Base-by-base conservation (phyloP, 2,113 vertebrate species). In the Cacatua alba region DNA sequence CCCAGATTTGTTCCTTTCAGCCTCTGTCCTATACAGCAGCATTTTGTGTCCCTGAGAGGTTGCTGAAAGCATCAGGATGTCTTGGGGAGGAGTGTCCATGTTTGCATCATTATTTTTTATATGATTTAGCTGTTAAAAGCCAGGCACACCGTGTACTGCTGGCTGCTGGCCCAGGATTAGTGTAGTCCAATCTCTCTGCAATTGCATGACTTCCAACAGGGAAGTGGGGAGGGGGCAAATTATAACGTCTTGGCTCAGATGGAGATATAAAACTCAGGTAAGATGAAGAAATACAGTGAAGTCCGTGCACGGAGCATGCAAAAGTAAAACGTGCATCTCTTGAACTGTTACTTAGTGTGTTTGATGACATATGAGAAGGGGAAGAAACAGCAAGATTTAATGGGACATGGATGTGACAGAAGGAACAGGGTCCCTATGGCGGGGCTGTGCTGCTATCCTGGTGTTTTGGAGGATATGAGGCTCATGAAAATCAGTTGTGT, bases 21-120 rank as follows among this genome's bases (percentile, higher is more conserved):
- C 21, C 52, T 75, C 48, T 62, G 69, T 57, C 84, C 64, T 25
- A 49, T 79, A 25, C 52, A 92, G 70, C 44, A 85, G 44, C 87
- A 41, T 91, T 79, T 33, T 64, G 35, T 57, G 70, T 48, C 92
- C 65, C 46, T 81, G 43, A 70, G 65, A 69, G 72, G 80, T 65
- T 92, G 76, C 48, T 94, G 82, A 91, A 96, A 96, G 72, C 60
- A 75, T 78, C 67, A 81, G 88, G 76, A 44, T 75, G 60, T 96
- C 64, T 75, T 0, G 0, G 43, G 60, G 55, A 90, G 64, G 37
- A 77, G 28, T 83, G 86, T n/a, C 51, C 12, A 3, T 91, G 46
- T 90, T 88, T 90, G 49, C 62, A 92, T 95, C 88, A 33, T 90
- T 88, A 82, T 86, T 86, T 96, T 93, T 94, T 44, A 86, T 94